Percentiles rank a stretch among this genome's conserved stretches.
These are phyloP conservation scores for Gobio occitaniae DNA, from an alignment of 2,797 vertebrate genomes.

Conservation along the genomic window DNA sequence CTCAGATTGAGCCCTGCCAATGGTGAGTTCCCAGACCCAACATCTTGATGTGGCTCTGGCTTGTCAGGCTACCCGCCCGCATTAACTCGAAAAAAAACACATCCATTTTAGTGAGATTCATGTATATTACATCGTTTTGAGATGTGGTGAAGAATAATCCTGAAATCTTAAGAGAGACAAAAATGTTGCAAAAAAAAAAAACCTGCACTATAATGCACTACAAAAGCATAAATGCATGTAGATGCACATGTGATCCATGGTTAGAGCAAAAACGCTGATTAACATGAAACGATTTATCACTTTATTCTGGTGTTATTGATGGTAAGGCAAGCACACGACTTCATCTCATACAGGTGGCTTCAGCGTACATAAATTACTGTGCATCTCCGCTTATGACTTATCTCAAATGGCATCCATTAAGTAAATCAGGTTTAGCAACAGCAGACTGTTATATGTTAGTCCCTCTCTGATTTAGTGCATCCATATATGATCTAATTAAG, in stretches of 20 bases:
- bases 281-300: constrained; percentile 8
- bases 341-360: constrained; percentile 27
- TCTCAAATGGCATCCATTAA: constrained; percentile 34
- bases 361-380: constrained; percentile 19
- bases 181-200: not conserved
- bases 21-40: too few species aligned
- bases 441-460: constrained; percentile 14
- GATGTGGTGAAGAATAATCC: too few species aligned
- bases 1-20: too few species aligned
- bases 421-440: constrained; percentile 29
- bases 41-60: too few species aligned
- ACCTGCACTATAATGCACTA: not conserved
- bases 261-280: not conserved
- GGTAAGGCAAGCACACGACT: not conserved
- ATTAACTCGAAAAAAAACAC: too few species aligned
- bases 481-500: constrained; percentile 42
- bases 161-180: not conserved
- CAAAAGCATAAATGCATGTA: not conserved
- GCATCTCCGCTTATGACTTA: constrained; percentile 20
- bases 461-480: constrained; percentile 23
- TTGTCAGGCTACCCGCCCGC: too few species aligned
- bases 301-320: constrained; percentile 7
- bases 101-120: too few species aligned
- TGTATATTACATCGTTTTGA: too few species aligned
- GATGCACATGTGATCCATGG: not conserved